A percentile compares a stretch with the other conserved stretches of the same genome.
These are phyloP conservation scores for Temnothorax longispinosus DNA, from an alignment of 1,140 invertebrate genomes.

Conservation along the genomic window DNA sequence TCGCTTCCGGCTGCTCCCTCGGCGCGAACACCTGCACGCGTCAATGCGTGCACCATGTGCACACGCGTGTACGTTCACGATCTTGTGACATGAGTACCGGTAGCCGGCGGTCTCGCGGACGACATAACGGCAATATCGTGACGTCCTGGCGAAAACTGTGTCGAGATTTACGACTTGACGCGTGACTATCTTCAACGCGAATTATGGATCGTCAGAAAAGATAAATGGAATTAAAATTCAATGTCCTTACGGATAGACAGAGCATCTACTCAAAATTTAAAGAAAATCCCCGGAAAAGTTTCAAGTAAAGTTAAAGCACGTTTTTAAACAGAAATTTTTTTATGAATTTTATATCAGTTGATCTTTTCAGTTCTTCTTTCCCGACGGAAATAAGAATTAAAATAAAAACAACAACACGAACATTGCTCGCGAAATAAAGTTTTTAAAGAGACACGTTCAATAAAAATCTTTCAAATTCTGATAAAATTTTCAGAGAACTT, in stretches of 20 bases:
- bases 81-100: conserved; percentile 44
- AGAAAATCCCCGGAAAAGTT: background rate
- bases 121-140: conserved; percentile 33
- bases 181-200: background rate
- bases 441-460: background rate
- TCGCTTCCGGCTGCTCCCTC: background rate
- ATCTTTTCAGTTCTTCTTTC: background rate
- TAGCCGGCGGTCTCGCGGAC: background rate
- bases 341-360: too few relatives aligned
- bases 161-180: conserved; percentile 5
- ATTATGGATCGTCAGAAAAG: background rate
- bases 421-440: background rate
- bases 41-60: background rate
- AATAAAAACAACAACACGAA: background rate
- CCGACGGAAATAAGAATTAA: background rate
- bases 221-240: background rate
- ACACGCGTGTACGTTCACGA: background rate
- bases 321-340: background rate
- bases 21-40: conserved; percentile 6
- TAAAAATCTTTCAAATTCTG: background rate
- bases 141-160: background rate
- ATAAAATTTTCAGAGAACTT: background rate
- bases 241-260: background rate
- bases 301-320: background rate
- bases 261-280: background rate